A percentile compares a stretch with the other conserved stretches of the same genome.
These are phyloP conservation scores for Nanorana parkeri DNA, from an alignment of 2,113 vertebrate genomes.

Conservation along the genomic window DNA sequence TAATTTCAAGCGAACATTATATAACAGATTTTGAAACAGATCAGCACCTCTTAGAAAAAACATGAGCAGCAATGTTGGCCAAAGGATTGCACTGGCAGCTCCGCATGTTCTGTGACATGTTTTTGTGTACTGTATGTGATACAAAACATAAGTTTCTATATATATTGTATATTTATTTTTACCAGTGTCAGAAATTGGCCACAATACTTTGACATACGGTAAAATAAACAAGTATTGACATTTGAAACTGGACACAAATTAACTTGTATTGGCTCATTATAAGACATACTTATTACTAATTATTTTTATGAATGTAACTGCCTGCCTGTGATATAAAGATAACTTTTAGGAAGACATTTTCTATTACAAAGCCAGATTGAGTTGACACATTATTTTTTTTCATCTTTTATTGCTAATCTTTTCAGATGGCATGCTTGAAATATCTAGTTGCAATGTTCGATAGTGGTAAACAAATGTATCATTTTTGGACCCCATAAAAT, in stretches of 20 bases:
- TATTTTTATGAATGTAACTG: conserved; percentile 28
- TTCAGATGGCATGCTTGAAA: conserved; percentile 35
- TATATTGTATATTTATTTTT: conserved; percentile 12
- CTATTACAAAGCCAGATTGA: conserved; percentile 38
- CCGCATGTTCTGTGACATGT: neutral
- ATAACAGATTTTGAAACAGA: conserved; percentile 30
- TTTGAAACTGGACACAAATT: conserved; percentile 17
- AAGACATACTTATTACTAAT: conserved; percentile 24
- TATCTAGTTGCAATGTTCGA: conserved; percentile 25
- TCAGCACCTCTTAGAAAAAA: neutral
- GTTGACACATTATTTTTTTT: conserved; percentile 28
- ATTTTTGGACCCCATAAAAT: conserved; percentile 18
- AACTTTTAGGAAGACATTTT: conserved; percentile 22
- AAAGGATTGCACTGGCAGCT: neutral
- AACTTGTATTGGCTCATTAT: conserved; percentile 26
- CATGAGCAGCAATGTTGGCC: neutral
- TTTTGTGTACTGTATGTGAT: conserved; percentile 20
- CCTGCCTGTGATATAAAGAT: conserved; percentile 4
- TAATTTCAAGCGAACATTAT: conserved; percentile 9
- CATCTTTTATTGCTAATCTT: conserved; percentile 31
- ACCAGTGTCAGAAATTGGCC: conserved; percentile 15
- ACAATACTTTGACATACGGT: conserved; percentile 32
- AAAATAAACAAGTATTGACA: conserved; percentile 12
- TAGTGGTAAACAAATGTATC: conserved; percentile 17
- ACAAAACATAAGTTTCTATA: conserved; percentile 29